A percentile compares a stretch with the other conserved stretches of the same genome.
These are phyloP conservation scores for Platorchestia sp. DNA, from an alignment of 1,140 invertebrate species.

Conservation along the genomic window DNA sequence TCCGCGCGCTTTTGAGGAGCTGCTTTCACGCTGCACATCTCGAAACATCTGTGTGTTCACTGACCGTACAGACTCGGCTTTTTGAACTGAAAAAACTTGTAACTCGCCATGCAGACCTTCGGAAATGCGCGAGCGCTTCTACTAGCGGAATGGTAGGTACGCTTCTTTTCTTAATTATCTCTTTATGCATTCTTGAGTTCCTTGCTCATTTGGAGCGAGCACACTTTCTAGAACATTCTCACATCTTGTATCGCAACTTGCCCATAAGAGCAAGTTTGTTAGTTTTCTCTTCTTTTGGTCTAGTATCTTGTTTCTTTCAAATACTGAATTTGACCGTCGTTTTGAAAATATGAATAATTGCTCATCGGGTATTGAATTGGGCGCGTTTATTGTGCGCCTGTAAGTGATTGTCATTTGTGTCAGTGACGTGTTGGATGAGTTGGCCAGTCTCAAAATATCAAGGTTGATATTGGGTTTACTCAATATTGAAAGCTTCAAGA, in stretches of 20 bases:
- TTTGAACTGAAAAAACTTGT: not conserved
- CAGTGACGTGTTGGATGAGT: not conserved
- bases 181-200: not conserved
- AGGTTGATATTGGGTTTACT: not conserved
- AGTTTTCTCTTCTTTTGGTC: not conserved
- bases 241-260: not conserved
- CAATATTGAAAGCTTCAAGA: not conserved
- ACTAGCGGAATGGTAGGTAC: conserved; percentile 5
- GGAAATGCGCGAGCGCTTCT: not conserved
- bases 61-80: not conserved
- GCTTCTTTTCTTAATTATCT: not conserved
- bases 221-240: not conserved
- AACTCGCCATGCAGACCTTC: not conserved
- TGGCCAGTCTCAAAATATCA: not conserved
- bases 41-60: conserved; percentile 20
- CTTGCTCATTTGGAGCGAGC: not conserved
- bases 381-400: too few species aligned
- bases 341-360: not conserved
- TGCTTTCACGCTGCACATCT: conserved; percentile 13
- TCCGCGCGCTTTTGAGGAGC: not conserved
- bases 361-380: not conserved
- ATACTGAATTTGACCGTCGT: not conserved
- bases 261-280: not conserved
- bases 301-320: not conserved
- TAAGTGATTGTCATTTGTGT: too few species aligned